phyloP scores from a whole-genome alignment of 2,113 vertebrate species.

The Psophia crepitans region DNA sequence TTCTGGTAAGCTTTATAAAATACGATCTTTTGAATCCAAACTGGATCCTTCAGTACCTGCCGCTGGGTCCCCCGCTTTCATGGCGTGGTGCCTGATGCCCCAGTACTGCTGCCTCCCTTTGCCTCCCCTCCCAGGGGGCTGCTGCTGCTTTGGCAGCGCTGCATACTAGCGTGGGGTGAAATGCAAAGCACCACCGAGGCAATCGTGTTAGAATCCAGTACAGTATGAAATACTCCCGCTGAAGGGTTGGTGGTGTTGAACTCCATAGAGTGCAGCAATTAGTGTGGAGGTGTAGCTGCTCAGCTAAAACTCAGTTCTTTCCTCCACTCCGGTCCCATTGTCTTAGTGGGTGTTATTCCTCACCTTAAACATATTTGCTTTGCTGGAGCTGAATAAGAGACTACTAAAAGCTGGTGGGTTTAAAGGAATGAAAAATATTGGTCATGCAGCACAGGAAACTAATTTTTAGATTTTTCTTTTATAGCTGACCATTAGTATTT shows the following conservation, averaged over 20 bases:
- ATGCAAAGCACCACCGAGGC: background rate
- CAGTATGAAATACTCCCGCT: background rate
- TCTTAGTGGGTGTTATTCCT: background rate
- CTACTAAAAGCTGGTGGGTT: background rate
- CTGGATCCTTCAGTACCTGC: background rate
- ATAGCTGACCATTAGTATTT: background rate
- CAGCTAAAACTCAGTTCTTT: background rate
- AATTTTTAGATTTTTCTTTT: background rate
- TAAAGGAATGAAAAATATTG: background rate
- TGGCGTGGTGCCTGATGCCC: background rate
- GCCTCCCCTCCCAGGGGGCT: background rate
- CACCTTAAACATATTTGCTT: background rate
- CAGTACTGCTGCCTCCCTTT: background rate
- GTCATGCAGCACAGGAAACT: background rate
- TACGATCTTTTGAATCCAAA: rapidly evolving
- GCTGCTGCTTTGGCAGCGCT: background rate
- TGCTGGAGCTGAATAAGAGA: background rate
- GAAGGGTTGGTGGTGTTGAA: background rate
- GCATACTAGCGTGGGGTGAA: background rate
- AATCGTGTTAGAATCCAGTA: rapidly evolving
- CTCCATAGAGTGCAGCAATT: background rate
- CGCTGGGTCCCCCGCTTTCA: background rate
- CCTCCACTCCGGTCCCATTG: background rate
- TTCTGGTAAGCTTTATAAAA: background rate
- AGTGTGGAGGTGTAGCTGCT: background rate